phyloP scores from a whole-genome alignment of 2,113 vertebrate genomes.

The Tupaia tana region DNA sequence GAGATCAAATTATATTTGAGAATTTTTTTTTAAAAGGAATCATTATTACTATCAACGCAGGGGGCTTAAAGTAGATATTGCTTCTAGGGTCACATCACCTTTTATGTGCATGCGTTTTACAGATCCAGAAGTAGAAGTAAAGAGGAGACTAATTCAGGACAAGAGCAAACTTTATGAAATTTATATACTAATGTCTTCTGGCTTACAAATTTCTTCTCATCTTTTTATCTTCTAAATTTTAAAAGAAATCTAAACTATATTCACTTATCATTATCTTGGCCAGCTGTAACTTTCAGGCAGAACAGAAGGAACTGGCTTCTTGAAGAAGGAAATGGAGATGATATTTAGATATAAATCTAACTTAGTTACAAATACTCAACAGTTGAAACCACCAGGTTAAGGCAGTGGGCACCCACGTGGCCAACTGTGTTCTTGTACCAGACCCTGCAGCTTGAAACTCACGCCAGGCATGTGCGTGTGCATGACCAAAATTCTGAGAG shows the following conservation, averaged over 20 bases:
- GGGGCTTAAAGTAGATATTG: neutral
- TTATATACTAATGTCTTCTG: neutral
- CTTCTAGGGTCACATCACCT: neutral
- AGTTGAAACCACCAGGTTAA: neutral
- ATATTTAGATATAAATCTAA: neutral
- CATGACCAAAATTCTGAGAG: too few species aligned
- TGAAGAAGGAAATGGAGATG: neutral
- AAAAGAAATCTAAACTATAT: constrained; percentile 14
- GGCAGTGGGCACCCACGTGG: too few species aligned
- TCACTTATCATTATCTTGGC: neutral
- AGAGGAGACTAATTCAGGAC: neutral
- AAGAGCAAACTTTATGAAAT: neutral
- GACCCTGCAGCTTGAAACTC: too few species aligned
- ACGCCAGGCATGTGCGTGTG: too few species aligned
- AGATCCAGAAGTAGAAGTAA: neutral
- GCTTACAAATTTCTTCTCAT: constrained; percentile 8
- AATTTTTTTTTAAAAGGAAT: neutral
- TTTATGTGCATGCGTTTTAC: neutral
- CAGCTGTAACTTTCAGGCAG: neutral
- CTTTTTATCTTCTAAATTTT: constrained; percentile 10
- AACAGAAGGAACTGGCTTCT: neutral
- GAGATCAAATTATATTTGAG: constrained; percentile 24
- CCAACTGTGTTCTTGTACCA: too few species aligned
- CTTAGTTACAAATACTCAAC: neutral
- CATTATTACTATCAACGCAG: neutral